Conservation (phyloP, 2,888 invertebrate species). For the Netelia virgata region DNA sequence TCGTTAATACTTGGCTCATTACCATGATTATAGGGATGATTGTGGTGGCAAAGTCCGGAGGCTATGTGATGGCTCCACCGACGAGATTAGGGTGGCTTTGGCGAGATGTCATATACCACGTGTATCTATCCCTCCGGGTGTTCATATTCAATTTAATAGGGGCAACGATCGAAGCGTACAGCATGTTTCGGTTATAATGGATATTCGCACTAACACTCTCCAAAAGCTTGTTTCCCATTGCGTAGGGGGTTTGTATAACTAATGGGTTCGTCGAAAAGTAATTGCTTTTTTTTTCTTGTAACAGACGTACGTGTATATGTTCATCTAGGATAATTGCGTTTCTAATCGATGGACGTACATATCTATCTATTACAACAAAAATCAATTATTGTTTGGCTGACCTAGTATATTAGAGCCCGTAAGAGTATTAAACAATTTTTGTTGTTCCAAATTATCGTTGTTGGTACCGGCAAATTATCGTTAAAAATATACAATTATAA, state of each 20-base stretch:
- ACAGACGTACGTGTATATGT: too few relatives aligned
- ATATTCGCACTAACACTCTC: slow-evolving; percentile 42
- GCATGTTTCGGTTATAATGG: slow-evolving; percentile 62
- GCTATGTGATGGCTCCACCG: neutral
- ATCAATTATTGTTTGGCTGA: too few relatives aligned
- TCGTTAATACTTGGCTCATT: slow-evolving; percentile 35
- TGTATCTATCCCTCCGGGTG: slow-evolving; percentile 59
- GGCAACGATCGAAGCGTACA: slow-evolving; percentile 70
- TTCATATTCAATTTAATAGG: slow-evolving; percentile 78
- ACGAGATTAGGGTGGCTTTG: slow-evolving; percentile 13
- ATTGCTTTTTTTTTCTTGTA: too few relatives aligned
- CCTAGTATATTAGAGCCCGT: too few relatives aligned
- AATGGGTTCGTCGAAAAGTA: too few relatives aligned
- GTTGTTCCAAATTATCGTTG: too few relatives aligned
- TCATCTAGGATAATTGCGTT: too few relatives aligned
- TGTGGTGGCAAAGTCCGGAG: neutral
- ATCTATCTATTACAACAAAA: too few relatives aligned
- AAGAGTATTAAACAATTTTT: too few relatives aligned
- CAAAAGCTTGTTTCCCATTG: slow-evolving; percentile 71
- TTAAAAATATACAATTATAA: too few relatives aligned
- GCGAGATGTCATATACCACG: slow-evolving; percentile 24
- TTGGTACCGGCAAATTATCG: too few relatives aligned
- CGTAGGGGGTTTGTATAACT: slow-evolving; percentile 39
- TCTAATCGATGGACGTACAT: too few relatives aligned
- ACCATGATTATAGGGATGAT: slow-evolving; percentile 43